Percentiles rank a stretch among this genome's conserved stretches.
These are phyloP conservation scores for Drosophila mettleri DNA, from an alignment of 2,888 invertebrate genomes.

Conservation along the genomic window DNA sequence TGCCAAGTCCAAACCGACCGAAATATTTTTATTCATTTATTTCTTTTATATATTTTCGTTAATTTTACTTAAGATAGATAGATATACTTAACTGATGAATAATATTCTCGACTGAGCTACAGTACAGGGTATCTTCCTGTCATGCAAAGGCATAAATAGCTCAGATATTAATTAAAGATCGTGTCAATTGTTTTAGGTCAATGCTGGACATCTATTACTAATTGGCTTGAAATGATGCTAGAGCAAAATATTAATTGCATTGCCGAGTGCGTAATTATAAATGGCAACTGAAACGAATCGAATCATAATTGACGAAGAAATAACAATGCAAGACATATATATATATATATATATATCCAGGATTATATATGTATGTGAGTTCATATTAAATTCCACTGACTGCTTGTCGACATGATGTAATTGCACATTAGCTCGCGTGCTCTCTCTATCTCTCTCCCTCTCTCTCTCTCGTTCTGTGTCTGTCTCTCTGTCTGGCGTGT, in stretches of 20 bases:
- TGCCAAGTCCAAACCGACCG: no score
- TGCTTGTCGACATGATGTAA: constrained; percentile 49
- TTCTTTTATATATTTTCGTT: not conserved
- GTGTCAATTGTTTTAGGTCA: not conserved
- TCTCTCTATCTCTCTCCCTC: not conserved
- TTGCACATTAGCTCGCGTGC: constrained; percentile 18
- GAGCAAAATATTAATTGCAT: not conserved
- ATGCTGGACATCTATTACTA: not conserved
- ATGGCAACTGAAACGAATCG: constrained; percentile 2
- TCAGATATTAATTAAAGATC: constrained; percentile 1
- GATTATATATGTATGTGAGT: constrained; percentile 1
- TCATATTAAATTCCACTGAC: constrained; percentile 5
- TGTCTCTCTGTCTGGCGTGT: constrained; percentile 4
- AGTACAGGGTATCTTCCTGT: not conserved
- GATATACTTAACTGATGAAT: no score
- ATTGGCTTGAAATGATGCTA: not conserved
- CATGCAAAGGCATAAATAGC: not conserved
- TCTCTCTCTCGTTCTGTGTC: not conserved
- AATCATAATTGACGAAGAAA: constrained; percentile 6
- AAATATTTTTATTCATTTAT: no score
- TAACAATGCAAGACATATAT: not conserved
- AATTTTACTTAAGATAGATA: no score
- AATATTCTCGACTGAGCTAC: no score
- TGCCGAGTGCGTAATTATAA: not conserved
- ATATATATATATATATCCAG: not conserved